Conservation (phyloP, 2,797 vertebrate species). For the Phylloscopus collybita region DNA sequence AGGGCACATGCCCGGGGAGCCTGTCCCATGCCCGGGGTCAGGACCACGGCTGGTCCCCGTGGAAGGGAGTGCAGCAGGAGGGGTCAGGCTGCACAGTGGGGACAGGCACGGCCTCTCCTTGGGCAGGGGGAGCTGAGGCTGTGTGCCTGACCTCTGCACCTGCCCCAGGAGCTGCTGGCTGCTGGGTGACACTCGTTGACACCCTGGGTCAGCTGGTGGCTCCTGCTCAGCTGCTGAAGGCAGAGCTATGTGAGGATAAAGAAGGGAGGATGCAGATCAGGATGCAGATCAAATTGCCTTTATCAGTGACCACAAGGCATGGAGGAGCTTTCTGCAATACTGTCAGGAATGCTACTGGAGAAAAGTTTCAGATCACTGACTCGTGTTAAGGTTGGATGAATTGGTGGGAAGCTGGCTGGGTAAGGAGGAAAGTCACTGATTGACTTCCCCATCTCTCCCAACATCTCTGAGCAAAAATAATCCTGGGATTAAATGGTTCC, state of each 20-base stretch:
- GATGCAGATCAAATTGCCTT: not conserved
- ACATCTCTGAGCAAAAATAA: not conserved
- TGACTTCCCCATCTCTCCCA: not conserved
- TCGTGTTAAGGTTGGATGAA: not conserved
- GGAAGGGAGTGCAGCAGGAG: fast-evolving
- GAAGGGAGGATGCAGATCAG: not conserved
- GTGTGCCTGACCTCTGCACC: not conserved
- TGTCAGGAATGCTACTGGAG: not conserved
- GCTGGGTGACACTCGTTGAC: not conserved
- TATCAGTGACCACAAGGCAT: too few relatives aligned
- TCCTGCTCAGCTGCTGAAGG: not conserved
- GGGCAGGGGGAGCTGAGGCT: not conserved
- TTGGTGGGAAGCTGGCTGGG: not conserved
- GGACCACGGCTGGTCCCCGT: not conserved
- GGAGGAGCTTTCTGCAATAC: not conserved
- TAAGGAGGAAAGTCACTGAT: not conserved
- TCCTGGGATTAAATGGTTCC: not conserved
- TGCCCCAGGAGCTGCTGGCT: not conserved
- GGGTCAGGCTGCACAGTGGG: not conserved
- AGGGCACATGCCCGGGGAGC: not conserved
- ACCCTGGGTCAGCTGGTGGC: not conserved
- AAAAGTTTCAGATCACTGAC: not conserved
- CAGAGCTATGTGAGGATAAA: not conserved
- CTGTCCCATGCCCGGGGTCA: not conserved
- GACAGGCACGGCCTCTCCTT: not conserved